Conservation (phyloP, 2,113 vertebrate species). For the Onychostruthus taczanowskii region DNA sequence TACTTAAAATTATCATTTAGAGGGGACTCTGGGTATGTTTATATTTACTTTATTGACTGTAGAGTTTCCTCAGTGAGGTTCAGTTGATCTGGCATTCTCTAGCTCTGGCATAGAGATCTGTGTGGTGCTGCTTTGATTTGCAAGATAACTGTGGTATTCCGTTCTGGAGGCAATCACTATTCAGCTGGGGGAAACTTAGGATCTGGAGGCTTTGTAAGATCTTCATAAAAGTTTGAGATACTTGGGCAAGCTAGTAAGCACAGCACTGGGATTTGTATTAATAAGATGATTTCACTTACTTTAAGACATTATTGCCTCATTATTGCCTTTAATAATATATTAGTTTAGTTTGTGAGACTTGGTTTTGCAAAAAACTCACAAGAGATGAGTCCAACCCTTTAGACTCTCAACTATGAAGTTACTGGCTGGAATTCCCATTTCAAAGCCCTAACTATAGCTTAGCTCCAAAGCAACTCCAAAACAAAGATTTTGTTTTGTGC, state of each 20-base stretch:
- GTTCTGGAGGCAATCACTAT: neutral
- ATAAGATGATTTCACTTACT: neutral
- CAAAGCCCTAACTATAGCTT: neutral
- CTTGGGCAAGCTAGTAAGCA: neutral
- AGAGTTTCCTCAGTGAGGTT: neutral
- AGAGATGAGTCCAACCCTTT: neutral
- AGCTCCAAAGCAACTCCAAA: conserved; percentile 7
- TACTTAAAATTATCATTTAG: neutral
- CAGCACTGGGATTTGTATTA: neutral
- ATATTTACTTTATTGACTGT: neutral
- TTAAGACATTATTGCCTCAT: neutral
- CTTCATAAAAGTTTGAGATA: neutral
- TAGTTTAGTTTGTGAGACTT: neutral
- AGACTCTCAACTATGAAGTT: neutral
- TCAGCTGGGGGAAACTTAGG: neutral
- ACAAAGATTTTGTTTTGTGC: conserved; percentile 43
- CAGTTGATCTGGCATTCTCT: neutral
- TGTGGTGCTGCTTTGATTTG: neutral
- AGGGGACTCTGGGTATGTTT: neutral
- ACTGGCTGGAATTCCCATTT: neutral
- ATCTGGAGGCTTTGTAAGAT: neutral
- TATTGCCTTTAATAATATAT: neutral
- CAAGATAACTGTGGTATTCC: neutral
- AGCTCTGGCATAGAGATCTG: neutral
- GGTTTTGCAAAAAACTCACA: neutral